Conservation (phyloP, 2,888 invertebrate species). For the Pammene fasciana region DNA sequence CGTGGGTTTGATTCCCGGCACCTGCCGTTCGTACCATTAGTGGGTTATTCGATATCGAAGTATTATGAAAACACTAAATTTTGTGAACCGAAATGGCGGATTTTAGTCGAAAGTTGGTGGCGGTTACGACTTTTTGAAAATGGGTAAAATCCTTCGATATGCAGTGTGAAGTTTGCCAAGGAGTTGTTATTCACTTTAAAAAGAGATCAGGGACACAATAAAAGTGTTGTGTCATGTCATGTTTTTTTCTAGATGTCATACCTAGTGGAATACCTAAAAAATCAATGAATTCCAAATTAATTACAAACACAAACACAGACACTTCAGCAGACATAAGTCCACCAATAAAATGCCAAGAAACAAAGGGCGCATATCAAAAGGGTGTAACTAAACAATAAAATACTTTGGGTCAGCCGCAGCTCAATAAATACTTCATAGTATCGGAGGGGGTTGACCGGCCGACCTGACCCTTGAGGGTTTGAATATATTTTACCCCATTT, state of each 20-base stretch:
- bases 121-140: not conserved
- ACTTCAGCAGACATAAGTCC: slow-evolving; percentile 13
- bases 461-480: slow-evolving; percentile 69
- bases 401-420: slow-evolving; percentile 80
- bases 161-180: slow-evolving; percentile 21
- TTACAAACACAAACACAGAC: slow-evolving; percentile 4
- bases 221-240: not conserved
- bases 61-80: slow-evolving; percentile 51
- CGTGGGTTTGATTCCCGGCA: slow-evolving; percentile 75
- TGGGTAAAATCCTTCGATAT: slow-evolving; percentile 9
- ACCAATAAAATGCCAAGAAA: slow-evolving; percentile 43
- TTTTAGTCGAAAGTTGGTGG: not conserved
- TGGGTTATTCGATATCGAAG: slow-evolving; percentile 70
- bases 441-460: slow-evolving; percentile 61
- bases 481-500: slow-evolving; percentile 40
- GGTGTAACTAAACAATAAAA: slow-evolving; percentile 78
- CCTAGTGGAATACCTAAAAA: no score
- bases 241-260: not conserved
- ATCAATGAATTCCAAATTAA: slow-evolving; percentile 9
- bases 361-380: slow-evolving; percentile 60
- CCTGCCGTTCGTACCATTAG: slow-evolving; percentile 81
- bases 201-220: slow-evolving; percentile 17
- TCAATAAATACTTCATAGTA: slow-evolving; percentile 83
- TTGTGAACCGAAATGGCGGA: not conserved
- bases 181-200: slow-evolving; percentile 10